A percentile compares a stretch with the other conserved stretches of the same genome.
Conservation (phyloP, 2,888 invertebrate species). For the Phanerotoma sp. region DNA sequence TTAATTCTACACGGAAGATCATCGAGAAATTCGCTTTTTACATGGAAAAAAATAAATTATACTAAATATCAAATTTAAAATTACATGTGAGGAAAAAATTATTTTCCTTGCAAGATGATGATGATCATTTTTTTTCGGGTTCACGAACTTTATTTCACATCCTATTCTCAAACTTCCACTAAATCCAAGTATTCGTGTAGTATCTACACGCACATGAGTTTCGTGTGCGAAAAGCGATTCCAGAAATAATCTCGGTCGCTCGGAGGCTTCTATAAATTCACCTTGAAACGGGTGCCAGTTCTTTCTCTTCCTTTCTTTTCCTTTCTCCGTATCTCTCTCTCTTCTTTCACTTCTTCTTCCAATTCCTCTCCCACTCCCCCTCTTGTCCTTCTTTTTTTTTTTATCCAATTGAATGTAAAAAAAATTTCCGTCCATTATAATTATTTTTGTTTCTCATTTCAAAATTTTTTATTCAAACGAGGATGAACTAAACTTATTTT, state of each 20-base stretch:
- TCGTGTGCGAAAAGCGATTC: constrained; percentile 20
- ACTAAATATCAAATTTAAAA: too few relatives aligned
- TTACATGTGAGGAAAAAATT: too few relatives aligned
- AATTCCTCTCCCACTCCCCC: too few relatives aligned
- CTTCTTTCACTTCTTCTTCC: constrained; percentile 9
- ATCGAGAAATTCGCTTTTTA: too few relatives aligned
- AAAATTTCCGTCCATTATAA: too few relatives aligned
- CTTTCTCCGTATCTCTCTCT: constrained; percentile 1
- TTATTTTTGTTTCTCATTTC: too few relatives aligned
- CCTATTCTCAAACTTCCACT: constrained; percentile 2
- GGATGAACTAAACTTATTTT: not conserved
- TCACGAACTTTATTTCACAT: constrained; percentile 13
- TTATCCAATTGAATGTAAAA: too few relatives aligned
- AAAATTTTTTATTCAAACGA: too few relatives aligned
- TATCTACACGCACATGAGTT: not conserved
- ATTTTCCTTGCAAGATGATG: not conserved
- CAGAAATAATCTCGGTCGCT: constrained; percentile 39
- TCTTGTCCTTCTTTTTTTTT: too few relatives aligned
- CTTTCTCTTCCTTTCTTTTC: constrained; percentile 20
- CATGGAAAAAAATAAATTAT: too few relatives aligned
- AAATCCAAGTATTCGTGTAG: too few relatives aligned
- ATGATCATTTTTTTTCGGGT: not conserved
- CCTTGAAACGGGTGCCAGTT: constrained; percentile 41
- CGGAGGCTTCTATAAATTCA: constrained; percentile 41
- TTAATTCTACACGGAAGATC: too few relatives aligned